Conservation (phyloP, 2,797 vertebrate species). For the Aplochiton taeniatus region DNA sequence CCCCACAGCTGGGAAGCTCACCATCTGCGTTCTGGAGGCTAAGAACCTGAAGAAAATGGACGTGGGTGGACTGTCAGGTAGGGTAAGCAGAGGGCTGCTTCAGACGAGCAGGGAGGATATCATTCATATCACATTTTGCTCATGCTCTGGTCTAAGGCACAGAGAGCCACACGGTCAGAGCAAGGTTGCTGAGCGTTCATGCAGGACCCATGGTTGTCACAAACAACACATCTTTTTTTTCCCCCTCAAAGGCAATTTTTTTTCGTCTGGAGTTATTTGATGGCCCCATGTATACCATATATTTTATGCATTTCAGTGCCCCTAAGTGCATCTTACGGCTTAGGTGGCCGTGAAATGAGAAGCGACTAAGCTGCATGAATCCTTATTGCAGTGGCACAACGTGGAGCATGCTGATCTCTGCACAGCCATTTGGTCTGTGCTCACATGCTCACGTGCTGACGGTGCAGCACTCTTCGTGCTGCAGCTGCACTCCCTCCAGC, state of each 20-base stretch:
- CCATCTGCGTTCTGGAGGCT: constrained; percentile 95
- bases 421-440: constrained; percentile 50
- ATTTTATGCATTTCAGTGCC: no score
- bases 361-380: no score
- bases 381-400: no score
- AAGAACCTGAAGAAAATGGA: constrained; percentile 99
- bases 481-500: constrained; percentile 20
- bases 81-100: background rate
- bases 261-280: no score
- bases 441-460: constrained; percentile 67
- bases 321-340: no score
- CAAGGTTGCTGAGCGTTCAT: no score
- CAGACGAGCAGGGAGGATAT: background rate
- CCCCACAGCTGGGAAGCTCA: constrained; percentile 95
- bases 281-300: no score
- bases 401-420: constrained; percentile 28
- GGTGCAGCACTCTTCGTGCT: constrained; percentile 66
- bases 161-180: background rate
- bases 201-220: no score
- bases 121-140: no score
- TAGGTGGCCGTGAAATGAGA: no score
- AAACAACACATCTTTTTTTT: no score
- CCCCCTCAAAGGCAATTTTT: no score
- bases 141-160: background rate
- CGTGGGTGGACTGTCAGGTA: constrained; percentile 95